Conservation (phyloP, 2,113 vertebrate species). For the Antidorcas marsupialis region DNA sequence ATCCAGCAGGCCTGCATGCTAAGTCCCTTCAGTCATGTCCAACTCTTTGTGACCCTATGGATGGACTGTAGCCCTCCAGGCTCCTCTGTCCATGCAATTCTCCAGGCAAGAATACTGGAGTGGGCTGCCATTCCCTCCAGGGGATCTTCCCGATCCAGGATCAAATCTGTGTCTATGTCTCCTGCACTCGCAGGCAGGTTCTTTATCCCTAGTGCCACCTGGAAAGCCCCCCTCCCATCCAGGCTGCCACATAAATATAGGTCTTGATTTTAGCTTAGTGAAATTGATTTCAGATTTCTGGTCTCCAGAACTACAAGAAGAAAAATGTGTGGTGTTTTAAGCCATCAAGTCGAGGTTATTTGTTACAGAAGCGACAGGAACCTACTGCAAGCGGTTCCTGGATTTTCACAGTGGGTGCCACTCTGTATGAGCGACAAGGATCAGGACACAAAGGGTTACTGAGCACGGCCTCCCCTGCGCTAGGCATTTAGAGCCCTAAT, state of each 20-base stretch:
- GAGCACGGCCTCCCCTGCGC: background rate
- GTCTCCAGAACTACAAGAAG: background rate
- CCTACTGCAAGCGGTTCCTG: fast-evolving
- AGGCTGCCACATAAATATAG: background rate
- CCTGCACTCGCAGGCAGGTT: background rate
- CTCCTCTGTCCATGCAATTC: background rate
- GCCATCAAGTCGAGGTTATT: background rate
- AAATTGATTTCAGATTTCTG: background rate
- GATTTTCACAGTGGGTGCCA: background rate
- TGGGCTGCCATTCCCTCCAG: background rate
- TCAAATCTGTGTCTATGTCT: background rate
- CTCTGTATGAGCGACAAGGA: background rate
- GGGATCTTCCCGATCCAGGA: background rate
- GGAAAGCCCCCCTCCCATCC: background rate
- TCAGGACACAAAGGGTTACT: background rate
- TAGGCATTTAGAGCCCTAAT: background rate
- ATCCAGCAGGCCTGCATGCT: background rate
- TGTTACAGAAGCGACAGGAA: background rate
- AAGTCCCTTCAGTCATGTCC: background rate
- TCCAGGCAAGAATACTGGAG: background rate
- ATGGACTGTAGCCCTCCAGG: background rate
- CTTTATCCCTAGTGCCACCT: background rate
- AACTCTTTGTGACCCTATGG: background rate
- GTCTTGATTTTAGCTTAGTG: background rate
- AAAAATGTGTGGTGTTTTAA: background rate